Evolutionary conservation across 2,888 invertebrate genomes (phyloP), one percentile per base, ranked within the genome.

Genomic region (Chymomyza procnemis): DNA sequence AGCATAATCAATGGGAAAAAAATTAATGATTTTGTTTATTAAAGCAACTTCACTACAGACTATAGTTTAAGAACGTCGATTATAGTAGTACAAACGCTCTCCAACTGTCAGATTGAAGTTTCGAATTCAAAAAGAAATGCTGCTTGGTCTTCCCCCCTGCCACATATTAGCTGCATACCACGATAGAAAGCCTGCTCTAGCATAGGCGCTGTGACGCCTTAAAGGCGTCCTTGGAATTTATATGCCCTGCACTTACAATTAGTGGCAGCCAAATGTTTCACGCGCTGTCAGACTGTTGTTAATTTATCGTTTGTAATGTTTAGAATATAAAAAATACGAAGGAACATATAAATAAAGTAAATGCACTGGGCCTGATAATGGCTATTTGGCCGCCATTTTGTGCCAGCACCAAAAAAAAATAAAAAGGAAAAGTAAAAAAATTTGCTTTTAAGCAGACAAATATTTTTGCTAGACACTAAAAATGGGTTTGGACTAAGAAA

Each of bases 221-320:
- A 41, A 41, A 41, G 34, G 47, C 65, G 69, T 63, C 66, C 74
- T 64, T 55, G 68, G 71, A 71, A 74, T 69, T 73, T 83, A 80
- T 80, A 62, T 67, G 65, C 69, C 66, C 64, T 59, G 75, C 81
- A 67, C 58, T 79, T 70, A 80, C 85, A 81, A 81, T 81, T 81
- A 81, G 80, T 76, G 76, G 78, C 83, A 64, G 64, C 71, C 76
- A 74, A 61, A 79, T 21, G 82, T 71, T 71, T 78, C 82, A 69
- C 69, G 58, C 34, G 65, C 69, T 71, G 79, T 78, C 79, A 65
- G 73, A 73, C 61, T 71, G 74, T 64, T 64, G 65, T 70, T 84
- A 84, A 84, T 81, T 81, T 81, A 81, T 81, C 74, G 80, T 81
- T 84, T 81, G 85, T 81, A 79, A 79, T 84, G 78, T 74, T 81